phyloP scores from a whole-genome alignment of 1,140 invertebrate species.

The Drosophila pallidifrons region DNA sequence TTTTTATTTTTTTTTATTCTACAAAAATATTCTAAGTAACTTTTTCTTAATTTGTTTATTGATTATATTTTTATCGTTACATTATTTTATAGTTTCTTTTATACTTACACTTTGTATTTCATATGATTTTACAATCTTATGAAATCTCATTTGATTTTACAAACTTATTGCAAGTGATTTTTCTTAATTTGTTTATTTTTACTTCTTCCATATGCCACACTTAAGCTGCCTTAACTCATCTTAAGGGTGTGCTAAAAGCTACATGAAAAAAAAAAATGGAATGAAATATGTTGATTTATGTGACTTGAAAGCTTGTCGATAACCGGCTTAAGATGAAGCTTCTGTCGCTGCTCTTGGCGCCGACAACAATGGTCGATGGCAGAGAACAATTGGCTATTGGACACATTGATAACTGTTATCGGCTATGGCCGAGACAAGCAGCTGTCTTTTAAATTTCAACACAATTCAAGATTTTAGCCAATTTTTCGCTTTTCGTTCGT shows the following conservation, averaged over 20 bases:
- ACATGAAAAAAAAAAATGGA: not conserved
- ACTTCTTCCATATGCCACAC: too few relatives aligned
- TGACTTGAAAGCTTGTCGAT: conserved; percentile 65
- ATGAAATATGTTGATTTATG: conserved; percentile 67
- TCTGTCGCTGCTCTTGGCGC: not conserved
- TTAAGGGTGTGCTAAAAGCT: conserved; percentile 6
- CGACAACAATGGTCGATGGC: conserved; percentile 3
- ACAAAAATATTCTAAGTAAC: too few relatives aligned
- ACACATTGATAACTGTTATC: conserved; percentile 43
- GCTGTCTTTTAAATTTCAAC: conserved; percentile 46
- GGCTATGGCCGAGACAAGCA: conserved; percentile 11
- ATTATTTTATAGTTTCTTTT: too few relatives aligned
- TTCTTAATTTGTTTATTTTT: too few relatives aligned
- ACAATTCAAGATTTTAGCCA: conserved; percentile 6
- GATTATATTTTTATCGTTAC: too few relatives aligned
- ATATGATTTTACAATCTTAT: too few relatives aligned
- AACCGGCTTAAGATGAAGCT: conserved; percentile 63
- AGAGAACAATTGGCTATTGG: conserved; percentile 37
- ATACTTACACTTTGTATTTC: too few relatives aligned
- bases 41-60: too few relatives aligned
- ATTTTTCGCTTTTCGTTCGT: not conserved
- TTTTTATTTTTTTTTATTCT: too few relatives aligned
- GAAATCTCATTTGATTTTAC: too few relatives aligned
- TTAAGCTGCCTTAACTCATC: not conserved
- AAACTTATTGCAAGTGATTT: too few relatives aligned